phyloP scores from a whole-genome alignment of 2,797 vertebrate genomes.

The Rhynchonycteris naso region DNA sequence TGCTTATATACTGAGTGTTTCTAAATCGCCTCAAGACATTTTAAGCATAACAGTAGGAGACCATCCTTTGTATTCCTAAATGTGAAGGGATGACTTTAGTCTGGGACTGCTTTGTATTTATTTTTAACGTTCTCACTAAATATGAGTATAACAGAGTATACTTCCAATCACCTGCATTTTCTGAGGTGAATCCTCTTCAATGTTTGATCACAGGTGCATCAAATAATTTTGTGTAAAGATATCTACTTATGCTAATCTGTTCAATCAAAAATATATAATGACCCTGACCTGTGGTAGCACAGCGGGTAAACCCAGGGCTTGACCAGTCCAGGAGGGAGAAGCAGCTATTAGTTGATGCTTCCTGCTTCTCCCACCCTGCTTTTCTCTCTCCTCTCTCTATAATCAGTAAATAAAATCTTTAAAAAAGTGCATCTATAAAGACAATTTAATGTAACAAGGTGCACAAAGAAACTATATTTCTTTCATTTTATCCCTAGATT shows the following conservation, averaged over 20 bases:
- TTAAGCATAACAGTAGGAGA: conserved; percentile 9
- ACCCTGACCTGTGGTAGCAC: background rate
- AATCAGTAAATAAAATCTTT: no score
- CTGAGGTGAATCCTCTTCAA: background rate
- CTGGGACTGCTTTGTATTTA: conserved; percentile 12
- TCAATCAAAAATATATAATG: background rate
- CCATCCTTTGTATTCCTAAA: background rate
- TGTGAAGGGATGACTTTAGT: background rate
- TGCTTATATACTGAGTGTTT: conserved; percentile 23
- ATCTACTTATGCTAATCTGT: background rate
- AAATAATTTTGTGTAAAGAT: background rate
- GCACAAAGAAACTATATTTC: background rate
- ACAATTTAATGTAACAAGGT: background rate
- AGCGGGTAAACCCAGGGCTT: no score
- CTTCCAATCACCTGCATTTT: background rate
- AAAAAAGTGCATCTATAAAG: no score
- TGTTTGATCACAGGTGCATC: background rate
- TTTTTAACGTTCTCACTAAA: conserved; percentile 2
- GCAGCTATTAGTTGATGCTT: no score
- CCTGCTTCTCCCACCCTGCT: no score
- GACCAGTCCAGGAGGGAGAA: no score
- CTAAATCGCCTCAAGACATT: conserved; percentile 8
- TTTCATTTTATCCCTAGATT: background rate
- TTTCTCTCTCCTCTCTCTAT: no score
- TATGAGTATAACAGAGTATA: background rate